phyloP scores from a whole-genome alignment of 1,140 invertebrate species.

The Drosophila kurseongensis region DNA sequence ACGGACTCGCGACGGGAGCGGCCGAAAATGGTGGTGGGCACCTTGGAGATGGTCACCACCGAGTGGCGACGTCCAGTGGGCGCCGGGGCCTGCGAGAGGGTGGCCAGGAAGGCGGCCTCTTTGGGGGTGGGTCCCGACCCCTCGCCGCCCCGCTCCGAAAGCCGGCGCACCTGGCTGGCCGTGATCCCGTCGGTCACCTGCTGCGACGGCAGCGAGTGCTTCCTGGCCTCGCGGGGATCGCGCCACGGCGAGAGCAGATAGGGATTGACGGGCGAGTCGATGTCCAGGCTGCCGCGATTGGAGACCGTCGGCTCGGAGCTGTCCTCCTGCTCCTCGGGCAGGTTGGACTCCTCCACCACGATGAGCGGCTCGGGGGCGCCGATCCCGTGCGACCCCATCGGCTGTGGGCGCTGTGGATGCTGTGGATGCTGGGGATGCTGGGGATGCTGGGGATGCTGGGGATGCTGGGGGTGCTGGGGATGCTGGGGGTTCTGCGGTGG shows the following conservation, averaged over 20 bases:
- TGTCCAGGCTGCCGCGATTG: constrained; percentile 88
- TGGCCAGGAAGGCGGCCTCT: constrained; percentile 92
- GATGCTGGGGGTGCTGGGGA: constrained; percentile 22
- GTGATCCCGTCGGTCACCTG: constrained; percentile 93
- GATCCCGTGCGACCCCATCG: constrained; percentile 62
- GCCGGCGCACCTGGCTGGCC: constrained; percentile 91
- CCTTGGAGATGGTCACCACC: constrained; percentile 92
- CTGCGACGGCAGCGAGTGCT: constrained; percentile 92
- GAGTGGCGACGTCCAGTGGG: constrained; percentile 91
- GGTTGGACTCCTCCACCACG: constrained; percentile 91
- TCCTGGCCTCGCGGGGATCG: constrained; percentile 88
- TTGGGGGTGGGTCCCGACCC: constrained; percentile 88
- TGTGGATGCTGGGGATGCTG: constrained; percentile 4
- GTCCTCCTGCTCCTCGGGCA: constrained; percentile 88
- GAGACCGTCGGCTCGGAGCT: constrained; percentile 85
- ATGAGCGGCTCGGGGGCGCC: constrained; percentile 88
- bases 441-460: constrained; percentile 5
- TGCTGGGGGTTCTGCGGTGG: constrained; percentile 19
- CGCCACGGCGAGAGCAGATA: constrained; percentile 92
- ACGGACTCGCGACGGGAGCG: constrained; percentile 91
- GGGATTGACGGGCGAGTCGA: constrained; percentile 91
- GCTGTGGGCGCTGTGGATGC: constrained; percentile 23
- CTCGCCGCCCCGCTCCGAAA: constrained; percentile 91
- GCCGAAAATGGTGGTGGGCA: constrained; percentile 90
- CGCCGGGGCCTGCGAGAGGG: constrained; percentile 90